Evolutionary conservation across 2,888 invertebrate genomes (phyloP), one percentile per base, ranked within the genome.

Genomic region (Abscondita cerata): DNA sequence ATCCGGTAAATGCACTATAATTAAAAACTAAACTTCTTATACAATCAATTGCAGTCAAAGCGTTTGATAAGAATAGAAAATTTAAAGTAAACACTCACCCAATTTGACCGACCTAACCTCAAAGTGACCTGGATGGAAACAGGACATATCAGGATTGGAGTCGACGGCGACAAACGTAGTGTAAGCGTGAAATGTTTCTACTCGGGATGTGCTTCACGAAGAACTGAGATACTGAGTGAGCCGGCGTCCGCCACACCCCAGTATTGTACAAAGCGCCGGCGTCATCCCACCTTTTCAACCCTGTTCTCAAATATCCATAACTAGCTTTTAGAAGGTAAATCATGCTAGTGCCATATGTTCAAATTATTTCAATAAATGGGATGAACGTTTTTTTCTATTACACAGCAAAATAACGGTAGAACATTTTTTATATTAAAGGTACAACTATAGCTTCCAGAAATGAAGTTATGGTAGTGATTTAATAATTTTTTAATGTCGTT

Each of bases 241-340:
- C 73, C 73, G 76, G 75, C 73, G 73, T 77, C 78, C 79, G 79
- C 79, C 79, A 79, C 79, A 79, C 79, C 79, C 79, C 79, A 78
- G 70, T 64, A 70, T 59, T 69, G 70, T 62, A 59, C 66, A 77
- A 68, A 74, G 77, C 79, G 79, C 77, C 76, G 76, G 77, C 79
- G 78, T 72, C 74, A 67, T 66, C 70, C 71, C 71, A 73, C 68
- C 68, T 68, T 66, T 61, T 55, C 41, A 48, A 54, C 57, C 46
- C 59, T 54, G 54, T 59, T 46, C 61, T 60, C 61, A 51, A 64
- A 64, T 59, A 64, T 50, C 58, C 59, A 48, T 56, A 59, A 55
- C 57, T 56, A 52, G 59, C 59, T 64, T 56, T 64, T 47, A 59
- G 56, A 61, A 62, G 59, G 58, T 65, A 61, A 54, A 59, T 62